Conservation (phyloP, 2,113 vertebrate species). For the Uria aalge region DNA sequence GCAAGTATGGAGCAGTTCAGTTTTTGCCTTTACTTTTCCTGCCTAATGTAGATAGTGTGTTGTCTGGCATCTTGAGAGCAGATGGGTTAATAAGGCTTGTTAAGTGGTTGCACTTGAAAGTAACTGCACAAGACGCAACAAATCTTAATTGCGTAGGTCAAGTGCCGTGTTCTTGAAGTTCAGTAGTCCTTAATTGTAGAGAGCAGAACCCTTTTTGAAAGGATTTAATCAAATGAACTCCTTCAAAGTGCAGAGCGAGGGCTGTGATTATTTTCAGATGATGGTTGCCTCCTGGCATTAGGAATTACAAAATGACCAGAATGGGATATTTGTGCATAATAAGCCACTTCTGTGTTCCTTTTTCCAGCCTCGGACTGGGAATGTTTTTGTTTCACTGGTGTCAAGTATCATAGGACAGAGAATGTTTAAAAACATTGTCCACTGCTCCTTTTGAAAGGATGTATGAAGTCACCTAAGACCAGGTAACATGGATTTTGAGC, state of each 20-base stretch:
- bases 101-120: not conserved
- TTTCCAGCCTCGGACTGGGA: not conserved
- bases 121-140: not conserved
- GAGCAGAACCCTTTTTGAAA: not conserved
- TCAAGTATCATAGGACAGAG: not conserved
- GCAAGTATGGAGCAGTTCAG: fast-evolving
- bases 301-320: not conserved
- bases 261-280: not conserved
- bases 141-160: not conserved
- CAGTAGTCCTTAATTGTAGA: not conserved
- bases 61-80: not conserved
- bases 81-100: not conserved
- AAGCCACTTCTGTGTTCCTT: not conserved
- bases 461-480: not conserved
- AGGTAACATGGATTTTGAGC: not conserved
- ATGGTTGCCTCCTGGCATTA: not conserved
- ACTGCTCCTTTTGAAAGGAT: not conserved
- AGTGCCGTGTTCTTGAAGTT: not conserved
- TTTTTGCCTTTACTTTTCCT: not conserved
- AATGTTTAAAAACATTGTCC: not conserved
- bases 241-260: not conserved
- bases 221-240: not conserved
- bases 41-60: not conserved
- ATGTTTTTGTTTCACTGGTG: not conserved
- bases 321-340: not conserved